Evolutionary conservation across 1,140 invertebrate species (phyloP), one percentile per base, ranked within the genome.

Genomic region (Lerema accius): DNA sequence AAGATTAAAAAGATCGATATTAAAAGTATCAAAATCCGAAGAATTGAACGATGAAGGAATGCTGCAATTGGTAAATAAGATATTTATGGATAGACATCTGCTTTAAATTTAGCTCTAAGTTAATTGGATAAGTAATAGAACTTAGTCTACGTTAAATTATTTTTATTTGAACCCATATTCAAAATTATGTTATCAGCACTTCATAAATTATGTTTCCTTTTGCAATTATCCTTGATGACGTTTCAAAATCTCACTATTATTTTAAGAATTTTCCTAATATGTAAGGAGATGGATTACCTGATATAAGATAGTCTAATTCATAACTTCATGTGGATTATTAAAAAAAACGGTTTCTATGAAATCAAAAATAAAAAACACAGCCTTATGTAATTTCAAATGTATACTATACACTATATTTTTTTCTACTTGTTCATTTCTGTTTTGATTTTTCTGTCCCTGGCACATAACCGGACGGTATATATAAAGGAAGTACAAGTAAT

Each of bases 401-500:
- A 62, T 65, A 66, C 63, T 69, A 32, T 63, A 28, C 61, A 64
- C 11, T 46, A 46, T 39, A 66, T 73, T 77, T 60, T 49, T 72
- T 76, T 78, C 75, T 74, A 78, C 67, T 78, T 86, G 80, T 82
- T 84, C 63, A 84, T 83, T 83, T 82, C 67, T 80, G 35, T 76
- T 81, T 81, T 83, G 71, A 63, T 82, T 84, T 78, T 80, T 85
- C 74, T 86, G 73, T 78, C 80, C 83, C 82, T 85, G 83, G 84
- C 86, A 89, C 84, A 69, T 75, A 71, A 73, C 81, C 50, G 86
- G 86, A 89, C 68, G 76, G 72, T 80, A 74, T 71, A 65, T 80
- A 76, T 71, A 64, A 85, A 89, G 86, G 86, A 89, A 89, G 86
- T 89, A 89, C 86, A 89, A 89, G 86, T 89, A 89, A 89, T 86